Evolutionary conservation across 2,113 vertebrate species (phyloP).

Genomic region (Cynocephalus volans): DNA sequence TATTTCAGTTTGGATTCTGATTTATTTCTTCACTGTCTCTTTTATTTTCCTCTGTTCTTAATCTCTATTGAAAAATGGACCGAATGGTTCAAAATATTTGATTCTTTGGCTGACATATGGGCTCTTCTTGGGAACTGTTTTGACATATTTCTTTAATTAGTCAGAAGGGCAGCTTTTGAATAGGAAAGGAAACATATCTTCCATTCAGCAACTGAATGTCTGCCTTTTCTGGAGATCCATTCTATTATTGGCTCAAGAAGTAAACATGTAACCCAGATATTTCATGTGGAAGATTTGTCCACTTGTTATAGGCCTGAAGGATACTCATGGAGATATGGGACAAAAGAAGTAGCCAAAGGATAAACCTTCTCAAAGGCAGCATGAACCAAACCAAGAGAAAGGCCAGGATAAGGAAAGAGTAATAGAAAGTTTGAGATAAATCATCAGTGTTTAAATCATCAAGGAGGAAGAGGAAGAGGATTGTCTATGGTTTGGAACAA

Average conservation of each 20-base stretch:
- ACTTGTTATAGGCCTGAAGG: constrained; percentile 47
- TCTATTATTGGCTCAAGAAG: constrained; percentile 29
- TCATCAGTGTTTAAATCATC: not conserved
- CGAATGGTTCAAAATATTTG: constrained; percentile 76
- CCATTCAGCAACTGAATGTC: constrained; percentile 52
- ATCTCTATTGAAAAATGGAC: constrained; percentile 62
- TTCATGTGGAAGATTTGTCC: constrained; percentile 27
- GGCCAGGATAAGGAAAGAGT: not conserved
- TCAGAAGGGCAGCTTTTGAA: constrained; percentile 61
- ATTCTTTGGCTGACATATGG: constrained; percentile 67
- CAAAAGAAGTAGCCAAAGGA: constrained; percentile 38
- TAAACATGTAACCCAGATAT: constrained; percentile 48
- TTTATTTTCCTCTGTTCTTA: constrained; percentile 69
- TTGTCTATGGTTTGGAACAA: not conserved
- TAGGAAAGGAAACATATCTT: constrained; percentile 64
- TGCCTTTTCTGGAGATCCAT: constrained; percentile 51
- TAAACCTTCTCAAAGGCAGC: constrained; percentile 1
- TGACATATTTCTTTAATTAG: constrained; percentile 77
- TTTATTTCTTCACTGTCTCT: constrained; percentile 61
- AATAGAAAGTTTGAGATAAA: not conserved
- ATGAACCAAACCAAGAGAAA: constrained; percentile 42
- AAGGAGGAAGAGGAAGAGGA: not conserved
- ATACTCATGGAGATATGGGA: not conserved
- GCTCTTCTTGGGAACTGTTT: constrained; percentile 65
- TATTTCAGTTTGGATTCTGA: constrained; percentile 64